These are phyloP conservation scores for Ictalurus furcatus DNA, from an alignment of 2,113 vertebrate genomes.

Conservation along the genomic window DNA sequence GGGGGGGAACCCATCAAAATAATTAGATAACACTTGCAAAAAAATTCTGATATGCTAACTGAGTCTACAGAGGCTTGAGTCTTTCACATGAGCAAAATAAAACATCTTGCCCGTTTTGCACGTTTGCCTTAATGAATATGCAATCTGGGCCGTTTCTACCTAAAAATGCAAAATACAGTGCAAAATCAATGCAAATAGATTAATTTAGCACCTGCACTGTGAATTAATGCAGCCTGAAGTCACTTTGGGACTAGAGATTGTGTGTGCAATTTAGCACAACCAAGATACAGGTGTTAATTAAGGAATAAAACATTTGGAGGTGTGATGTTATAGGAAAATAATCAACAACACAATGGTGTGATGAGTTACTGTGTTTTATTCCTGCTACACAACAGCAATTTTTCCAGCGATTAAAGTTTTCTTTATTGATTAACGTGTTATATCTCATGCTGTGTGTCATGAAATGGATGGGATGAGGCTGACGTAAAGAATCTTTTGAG, in stretches of 20 bases:
- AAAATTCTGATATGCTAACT: not conserved
- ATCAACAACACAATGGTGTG: not conserved
- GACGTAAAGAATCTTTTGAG: too few relatives aligned
- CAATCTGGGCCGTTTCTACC: not conserved
- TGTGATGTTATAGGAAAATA: not conserved
- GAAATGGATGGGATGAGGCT: too few relatives aligned
- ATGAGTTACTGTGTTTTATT: not conserved
- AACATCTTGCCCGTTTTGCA: not conserved
- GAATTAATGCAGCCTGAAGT: not conserved
- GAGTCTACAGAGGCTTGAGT: not conserved
- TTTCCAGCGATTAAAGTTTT: not conserved
- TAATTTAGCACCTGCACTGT: conserved; percentile 6
- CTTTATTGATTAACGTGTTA: too few relatives aligned
- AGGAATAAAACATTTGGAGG: not conserved
- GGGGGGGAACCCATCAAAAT: not conserved
- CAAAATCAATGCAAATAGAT: not conserved
- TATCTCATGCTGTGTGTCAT: too few relatives aligned
- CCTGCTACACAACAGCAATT: not conserved
- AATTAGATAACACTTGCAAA: not conserved
- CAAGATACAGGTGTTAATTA: not conserved
- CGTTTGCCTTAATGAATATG: conserved; percentile 7
- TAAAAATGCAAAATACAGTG: not conserved
- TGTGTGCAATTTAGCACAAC: not conserved
- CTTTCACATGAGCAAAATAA: not conserved
- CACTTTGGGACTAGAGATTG: too few relatives aligned